Evolutionary conservation across 2,888 invertebrate genomes (phyloP).

Genomic region (Folsomia manolachei): DNA sequence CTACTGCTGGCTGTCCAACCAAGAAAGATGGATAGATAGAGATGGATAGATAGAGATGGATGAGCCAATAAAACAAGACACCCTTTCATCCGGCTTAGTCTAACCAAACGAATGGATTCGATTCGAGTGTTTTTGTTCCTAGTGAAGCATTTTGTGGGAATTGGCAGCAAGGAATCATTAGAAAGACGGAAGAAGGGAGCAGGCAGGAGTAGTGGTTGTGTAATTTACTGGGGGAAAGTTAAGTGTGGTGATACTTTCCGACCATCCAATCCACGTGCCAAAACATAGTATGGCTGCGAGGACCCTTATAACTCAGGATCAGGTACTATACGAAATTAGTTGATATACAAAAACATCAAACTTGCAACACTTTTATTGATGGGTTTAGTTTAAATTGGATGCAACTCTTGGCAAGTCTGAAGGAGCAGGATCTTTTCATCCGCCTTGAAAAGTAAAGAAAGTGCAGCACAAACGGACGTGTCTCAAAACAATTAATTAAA

Average conservation of each 20-base stretch:
- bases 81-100: slow-evolving; percentile 5
- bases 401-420: too few species aligned
- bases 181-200: not conserved
- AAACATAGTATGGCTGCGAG: not conserved
- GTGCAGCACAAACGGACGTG: too few species aligned
- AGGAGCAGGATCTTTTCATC: too few species aligned
- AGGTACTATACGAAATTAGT: too few species aligned
- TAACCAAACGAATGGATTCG: not conserved
- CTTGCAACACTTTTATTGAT: too few species aligned
- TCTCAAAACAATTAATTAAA: too few species aligned
- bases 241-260: too few species aligned
- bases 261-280: too few species aligned
- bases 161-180: not conserved
- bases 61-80: slow-evolving; percentile 19
- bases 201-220: too few species aligned
- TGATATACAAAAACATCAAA: too few species aligned
- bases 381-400: too few species aligned
- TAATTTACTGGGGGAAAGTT: not conserved
- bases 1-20: not conserved
- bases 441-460: too few species aligned
- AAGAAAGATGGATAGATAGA: not conserved
- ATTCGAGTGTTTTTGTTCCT: not conserved
- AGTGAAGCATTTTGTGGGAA: not conserved
- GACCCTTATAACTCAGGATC: not conserved
- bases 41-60: slow-evolving; percentile 19